Conservation (phyloP, 92 coral and sea anemone species). For the Zoanthus solanderi region DNA sequence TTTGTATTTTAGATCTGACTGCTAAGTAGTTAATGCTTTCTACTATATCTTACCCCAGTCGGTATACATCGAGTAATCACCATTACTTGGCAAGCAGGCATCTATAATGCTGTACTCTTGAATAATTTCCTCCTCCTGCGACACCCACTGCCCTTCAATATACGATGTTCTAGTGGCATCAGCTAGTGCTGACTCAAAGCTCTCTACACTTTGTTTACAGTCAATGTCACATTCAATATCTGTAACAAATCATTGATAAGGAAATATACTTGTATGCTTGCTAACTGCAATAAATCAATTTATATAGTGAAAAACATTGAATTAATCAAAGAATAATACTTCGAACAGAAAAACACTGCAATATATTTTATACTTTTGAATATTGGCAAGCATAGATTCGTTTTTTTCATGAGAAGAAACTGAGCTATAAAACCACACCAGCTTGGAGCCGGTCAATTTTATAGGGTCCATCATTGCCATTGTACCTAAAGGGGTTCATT, state of each 20-base stretch:
- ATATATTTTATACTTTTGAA: too few relatives aligned
- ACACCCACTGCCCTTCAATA: slow-evolving; percentile 93
- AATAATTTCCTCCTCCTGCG: slow-evolving; percentile 76
- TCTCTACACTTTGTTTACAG: slow-evolving; percentile 64
- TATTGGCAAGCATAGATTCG: too few relatives aligned
- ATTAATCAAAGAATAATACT: too few relatives aligned
- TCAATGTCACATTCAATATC: slow-evolving; percentile 76
- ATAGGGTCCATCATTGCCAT: too few relatives aligned
- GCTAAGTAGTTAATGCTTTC: too few relatives aligned
- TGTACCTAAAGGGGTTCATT: too few relatives aligned
- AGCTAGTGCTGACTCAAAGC: slow-evolving; percentile 88
- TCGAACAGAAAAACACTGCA: too few relatives aligned
- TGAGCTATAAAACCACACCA: not conserved
- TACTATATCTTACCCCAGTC: slow-evolving; percentile 74
- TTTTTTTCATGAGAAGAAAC: not conserved
- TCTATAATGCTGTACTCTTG: slow-evolving; percentile 85
- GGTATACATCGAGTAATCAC: slow-evolving; percentile 82
- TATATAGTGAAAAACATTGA: too few relatives aligned
- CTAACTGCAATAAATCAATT: too few relatives aligned
- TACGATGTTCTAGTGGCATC: slow-evolving; percentile 98
- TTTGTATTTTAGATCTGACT: too few relatives aligned
- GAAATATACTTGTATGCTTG: not conserved
- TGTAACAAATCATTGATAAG: slow-evolving; percentile 5
- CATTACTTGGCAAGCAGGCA: slow-evolving; percentile 77
- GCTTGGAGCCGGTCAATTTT: too few relatives aligned